Conservation (phyloP, 2,888 invertebrate species). For the Dexiosoma caninum region DNA sequence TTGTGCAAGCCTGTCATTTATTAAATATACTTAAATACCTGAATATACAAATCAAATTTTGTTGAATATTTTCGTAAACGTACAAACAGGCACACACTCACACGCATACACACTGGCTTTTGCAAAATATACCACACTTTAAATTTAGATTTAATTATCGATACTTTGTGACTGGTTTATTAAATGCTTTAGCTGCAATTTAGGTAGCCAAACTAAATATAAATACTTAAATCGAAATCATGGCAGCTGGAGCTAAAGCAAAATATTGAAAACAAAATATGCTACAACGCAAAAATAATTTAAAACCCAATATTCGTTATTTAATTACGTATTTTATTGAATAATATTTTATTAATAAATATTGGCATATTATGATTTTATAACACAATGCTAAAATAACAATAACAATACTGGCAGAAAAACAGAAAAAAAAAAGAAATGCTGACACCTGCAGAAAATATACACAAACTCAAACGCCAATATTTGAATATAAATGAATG, state of each 20-base stretch:
- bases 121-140: not conserved
- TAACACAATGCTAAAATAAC: slow-evolving; percentile 32
- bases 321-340: slow-evolving; percentile 32
- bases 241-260: not conserved
- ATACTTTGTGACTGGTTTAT: not conserved
- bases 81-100: not conserved
- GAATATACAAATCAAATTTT: slow-evolving; percentile 12
- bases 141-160: slow-evolving; percentile 31
- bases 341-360: slow-evolving; percentile 54
- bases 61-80: not conserved
- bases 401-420: no score
- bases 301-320: slow-evolving; percentile 38
- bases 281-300: not conserved
- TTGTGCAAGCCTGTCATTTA: not conserved
- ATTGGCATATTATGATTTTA: slow-evolving; percentile 49
- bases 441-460: not conserved
- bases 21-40: not conserved
- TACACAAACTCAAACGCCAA: no score
- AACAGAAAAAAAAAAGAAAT: no score
- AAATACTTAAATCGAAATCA: slow-evolving; percentile 4
- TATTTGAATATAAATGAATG: no score
- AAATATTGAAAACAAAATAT: not conserved
- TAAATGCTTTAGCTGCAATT: slow-evolving; percentile 4
- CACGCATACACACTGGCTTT: not conserved
- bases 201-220: slow-evolving; percentile 27